Evolutionary conservation across 2,888 invertebrate species (phyloP).

Genomic region (Panorpa germanica): DNA sequence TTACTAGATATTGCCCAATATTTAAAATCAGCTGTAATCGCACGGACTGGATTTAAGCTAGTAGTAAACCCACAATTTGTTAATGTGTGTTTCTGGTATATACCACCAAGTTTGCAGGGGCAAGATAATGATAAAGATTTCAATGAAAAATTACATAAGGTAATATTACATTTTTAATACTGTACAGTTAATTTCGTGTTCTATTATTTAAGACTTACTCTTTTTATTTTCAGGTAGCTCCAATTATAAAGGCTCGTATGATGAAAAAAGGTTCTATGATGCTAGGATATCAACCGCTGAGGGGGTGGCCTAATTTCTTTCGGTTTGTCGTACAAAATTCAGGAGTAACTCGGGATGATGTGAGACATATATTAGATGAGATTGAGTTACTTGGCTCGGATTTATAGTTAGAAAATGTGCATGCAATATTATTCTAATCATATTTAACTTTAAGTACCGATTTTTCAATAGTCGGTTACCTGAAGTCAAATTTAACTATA

Average conservation of each 20-base stretch:
- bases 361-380: no score
- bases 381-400: no score
- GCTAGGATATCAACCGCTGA: slow-evolving; percentile 5
- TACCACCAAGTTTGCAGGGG: slow-evolving; percentile 28
- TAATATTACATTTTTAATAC: no score
- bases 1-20: slow-evolving; percentile 36
- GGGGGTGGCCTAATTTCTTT: slow-evolving; percentile 6
- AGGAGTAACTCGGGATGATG: no score
- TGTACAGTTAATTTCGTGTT: no score
- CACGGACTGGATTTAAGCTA: slow-evolving; percentile 25
- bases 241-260: slow-evolving; percentile 7
- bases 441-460: no score
- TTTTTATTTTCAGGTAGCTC: neutral
- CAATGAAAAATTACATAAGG: slow-evolving; percentile 24
- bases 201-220: no score
- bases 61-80: slow-evolving; percentile 34
- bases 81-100: slow-evolving; percentile 51
- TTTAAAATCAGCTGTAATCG: slow-evolving; percentile 22
- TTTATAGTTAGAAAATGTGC: no score
- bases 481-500: no score
- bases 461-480: no score
- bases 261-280: slow-evolving; percentile 7
- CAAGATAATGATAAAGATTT: slow-evolving; percentile 23
- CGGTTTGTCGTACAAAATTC: slow-evolving; percentile 5
- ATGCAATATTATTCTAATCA: no score